A percentile compares a stretch with the other conserved stretches of the same genome.
These are phyloP conservation scores for Esox niger DNA, from an alignment of 2,113 vertebrate genomes.

Conservation along the genomic window DNA sequence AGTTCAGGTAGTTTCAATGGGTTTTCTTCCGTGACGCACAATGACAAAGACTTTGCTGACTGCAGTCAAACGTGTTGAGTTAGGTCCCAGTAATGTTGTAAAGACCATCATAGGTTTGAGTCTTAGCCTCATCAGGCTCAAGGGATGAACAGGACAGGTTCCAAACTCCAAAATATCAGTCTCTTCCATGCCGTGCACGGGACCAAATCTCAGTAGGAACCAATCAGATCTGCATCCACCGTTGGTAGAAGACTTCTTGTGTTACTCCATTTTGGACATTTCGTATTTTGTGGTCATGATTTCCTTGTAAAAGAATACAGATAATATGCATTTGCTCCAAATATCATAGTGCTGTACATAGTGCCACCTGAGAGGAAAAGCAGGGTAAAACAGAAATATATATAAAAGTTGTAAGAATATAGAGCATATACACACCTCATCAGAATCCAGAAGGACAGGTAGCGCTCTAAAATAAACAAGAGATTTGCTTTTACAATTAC, in stretches of 20 bases:
- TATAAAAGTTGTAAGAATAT: not conserved
- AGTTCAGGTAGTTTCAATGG: not conserved
- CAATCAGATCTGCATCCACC: constrained; percentile 5
- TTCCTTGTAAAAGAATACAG: constrained; percentile 67
- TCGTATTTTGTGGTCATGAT: constrained; percentile 89
- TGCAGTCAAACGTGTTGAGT: too few relatives aligned
- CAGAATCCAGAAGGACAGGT: constrained; percentile 78
- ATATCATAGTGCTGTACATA: not conserved
- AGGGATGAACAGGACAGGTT: not conserved
- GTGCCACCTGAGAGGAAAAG: not conserved
- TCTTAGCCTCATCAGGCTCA: too few relatives aligned
- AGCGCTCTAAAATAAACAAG: constrained; percentile 64
- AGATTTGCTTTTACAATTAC: constrained; percentile 1
- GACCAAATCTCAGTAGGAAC: constrained; percentile 6
- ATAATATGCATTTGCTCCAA: not conserved
- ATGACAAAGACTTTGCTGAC: too few relatives aligned
- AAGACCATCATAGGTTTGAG: not conserved
- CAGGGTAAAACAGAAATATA: not conserved
- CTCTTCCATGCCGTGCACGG: constrained; percentile 6
- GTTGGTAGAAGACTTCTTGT: not conserved
- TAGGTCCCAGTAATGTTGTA: not conserved
- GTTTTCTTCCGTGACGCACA: too few relatives aligned
- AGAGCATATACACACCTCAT: constrained; percentile 75
- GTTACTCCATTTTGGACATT: constrained; percentile 87
- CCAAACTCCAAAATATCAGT: not conserved